Base-by-base conservation (phyloP, 2,113 vertebrate genomes). In the Oenanthe melanoleuca region DNA sequence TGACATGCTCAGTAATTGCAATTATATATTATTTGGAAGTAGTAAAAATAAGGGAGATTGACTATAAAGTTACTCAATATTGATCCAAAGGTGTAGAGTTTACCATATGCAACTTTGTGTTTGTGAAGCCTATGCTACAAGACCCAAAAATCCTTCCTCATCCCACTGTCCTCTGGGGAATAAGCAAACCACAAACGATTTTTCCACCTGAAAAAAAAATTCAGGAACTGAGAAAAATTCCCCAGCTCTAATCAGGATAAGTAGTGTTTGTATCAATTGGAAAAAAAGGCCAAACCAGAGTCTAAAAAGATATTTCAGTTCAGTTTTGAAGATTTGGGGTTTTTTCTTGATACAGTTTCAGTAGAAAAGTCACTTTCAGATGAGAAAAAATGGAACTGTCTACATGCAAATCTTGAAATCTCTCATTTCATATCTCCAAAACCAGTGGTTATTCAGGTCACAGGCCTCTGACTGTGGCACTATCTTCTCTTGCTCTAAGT, bases 191-290 rank as follows among this genome's bases (percentile, higher is more conserved):
- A 13, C 14, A 66, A 78, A 85, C 14, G 1, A 52, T 78, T 66
- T 90, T 90, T 21, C 18, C 37, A 78, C 8, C 4, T 38, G 21
- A 21, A n/a, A 33, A 93, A 80, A 72, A 60, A 5, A 33, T 79
- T 79, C 33, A 75, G 50, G 9, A 92, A 67, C 49, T 26, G 34
- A 81, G 75, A 89, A 59, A 55, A 73, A 73, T 18, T 57, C 17
- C 64, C 16, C 25, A 45, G 4, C 6, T 12, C 26, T n/a, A 50
- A 91, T 66, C 23, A 71, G 38, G 15, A 56, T 24, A 55, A 47
- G 22, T 52, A 50, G 4, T n/a, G 11, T 37, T 81, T 0, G 0
- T 37, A 61, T 26, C 34, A 75, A 42, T 5, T 16, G 1, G 4
- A 18, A 33, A 24, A 33, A 14, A 11, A 37, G 34, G 34, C 18